Evolutionary conservation across 2,113 vertebrate genomes (phyloP).

Genomic region (Notarius quadriscutis): DNA sequence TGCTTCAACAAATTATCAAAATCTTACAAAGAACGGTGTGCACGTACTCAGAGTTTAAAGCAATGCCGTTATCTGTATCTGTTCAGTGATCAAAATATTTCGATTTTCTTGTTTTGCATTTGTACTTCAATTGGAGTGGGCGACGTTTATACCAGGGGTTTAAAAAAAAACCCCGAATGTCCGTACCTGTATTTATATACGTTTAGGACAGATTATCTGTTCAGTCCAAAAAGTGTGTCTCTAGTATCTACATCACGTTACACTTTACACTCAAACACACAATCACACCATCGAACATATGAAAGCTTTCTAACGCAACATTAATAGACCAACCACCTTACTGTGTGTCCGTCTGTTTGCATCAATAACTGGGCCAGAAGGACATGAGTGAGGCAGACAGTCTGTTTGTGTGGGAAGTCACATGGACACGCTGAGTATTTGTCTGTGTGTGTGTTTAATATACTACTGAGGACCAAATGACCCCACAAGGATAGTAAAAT

Average conservation of each 20-base stretch:
- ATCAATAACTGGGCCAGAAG: not conserved
- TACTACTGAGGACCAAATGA: too few relatives aligned
- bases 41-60: not conserved
- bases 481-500: too few relatives aligned
- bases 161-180: not conserved
- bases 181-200: not conserved
- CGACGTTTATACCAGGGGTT: not conserved
- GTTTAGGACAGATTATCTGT: not conserved
- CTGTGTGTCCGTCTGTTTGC: conserved; percentile 28
- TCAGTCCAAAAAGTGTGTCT: too few relatives aligned
- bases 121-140: not conserved
- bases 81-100: too few relatives aligned
- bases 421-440: conserved; percentile 6
- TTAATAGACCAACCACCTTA: not conserved
- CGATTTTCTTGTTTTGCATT: too few relatives aligned
- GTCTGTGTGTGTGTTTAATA: not conserved
- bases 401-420: not conserved
- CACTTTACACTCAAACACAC: not conserved
- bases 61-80: too few relatives aligned
- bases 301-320: conserved; percentile 4
- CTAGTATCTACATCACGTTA: not conserved
- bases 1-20: not conserved
- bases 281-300: not conserved
- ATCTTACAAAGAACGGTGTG: not conserved
- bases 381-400: not conserved